Evolutionary conservation across 2,888 invertebrate species (phyloP).

Genomic region (Amorpha juglandis): DNA sequence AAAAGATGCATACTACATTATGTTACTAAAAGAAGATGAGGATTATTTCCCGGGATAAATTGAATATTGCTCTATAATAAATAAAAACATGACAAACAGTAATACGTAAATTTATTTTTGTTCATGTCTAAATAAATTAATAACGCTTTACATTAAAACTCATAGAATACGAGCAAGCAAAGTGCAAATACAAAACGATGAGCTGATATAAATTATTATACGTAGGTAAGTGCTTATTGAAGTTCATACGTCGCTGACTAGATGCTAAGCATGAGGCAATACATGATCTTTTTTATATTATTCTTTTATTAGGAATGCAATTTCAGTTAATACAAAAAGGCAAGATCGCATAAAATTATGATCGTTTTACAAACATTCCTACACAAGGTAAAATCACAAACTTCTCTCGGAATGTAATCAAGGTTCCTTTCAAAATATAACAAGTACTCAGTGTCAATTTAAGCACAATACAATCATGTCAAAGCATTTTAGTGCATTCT

Average conservation of each 20-base stretch:
- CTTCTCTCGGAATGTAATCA: slow-evolving; percentile 7
- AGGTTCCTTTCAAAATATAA: background rate
- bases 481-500: background rate
- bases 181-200: slow-evolving; percentile 9
- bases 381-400: background rate
- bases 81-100: slow-evolving; percentile 23
- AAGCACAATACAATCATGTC: background rate
- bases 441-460: background rate
- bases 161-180: slow-evolving; percentile 26
- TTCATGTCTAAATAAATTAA: slow-evolving; percentile 50
- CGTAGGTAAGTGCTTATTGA: slow-evolving; percentile 17
- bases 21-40: no score
- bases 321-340: background rate
- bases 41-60: no score
- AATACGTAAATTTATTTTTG: slow-evolving; percentile 40
- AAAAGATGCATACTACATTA: no score
- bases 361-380: background rate
- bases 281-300: background rate
- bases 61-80: background rate
- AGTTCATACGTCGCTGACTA: slow-evolving; percentile 37
- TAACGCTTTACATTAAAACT: slow-evolving; percentile 40
- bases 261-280: slow-evolving; percentile 34
- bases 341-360: slow-evolving; percentile 2
- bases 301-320: background rate
- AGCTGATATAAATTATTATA: slow-evolving; percentile 26